Conservation (phyloP, 1,140 invertebrate species). For the Neocloeon triangulifer region DNA sequence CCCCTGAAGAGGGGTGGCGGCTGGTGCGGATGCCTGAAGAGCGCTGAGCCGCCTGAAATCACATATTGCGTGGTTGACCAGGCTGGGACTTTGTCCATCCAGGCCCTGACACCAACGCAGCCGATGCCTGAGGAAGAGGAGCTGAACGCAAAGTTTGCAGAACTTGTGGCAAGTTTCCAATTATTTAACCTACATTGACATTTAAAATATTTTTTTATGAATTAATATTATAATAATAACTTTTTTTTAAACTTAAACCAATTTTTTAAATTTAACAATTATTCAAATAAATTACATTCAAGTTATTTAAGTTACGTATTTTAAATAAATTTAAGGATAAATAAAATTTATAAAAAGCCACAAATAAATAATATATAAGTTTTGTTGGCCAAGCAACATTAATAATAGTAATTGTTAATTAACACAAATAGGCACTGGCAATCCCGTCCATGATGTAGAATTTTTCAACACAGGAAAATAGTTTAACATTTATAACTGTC, state of each 20-base stretch:
- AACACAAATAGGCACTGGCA: no score
- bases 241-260: neutral
- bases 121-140: constrained; percentile 85
- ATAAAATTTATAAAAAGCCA: no score
- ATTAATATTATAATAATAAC: neutral
- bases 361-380: no score
- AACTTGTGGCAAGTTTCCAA: constrained; percentile 52
- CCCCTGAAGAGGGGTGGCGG: no score
- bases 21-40: constrained; percentile 38
- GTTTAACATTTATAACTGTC: no score
- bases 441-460: no score
- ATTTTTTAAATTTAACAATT: constrained; percentile 1
- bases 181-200: neutral
- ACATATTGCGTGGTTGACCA: constrained; percentile 74
- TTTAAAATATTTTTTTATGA: neutral
- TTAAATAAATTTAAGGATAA: no score
- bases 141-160: constrained; percentile 78
- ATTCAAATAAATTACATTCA: no score
- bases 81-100: constrained; percentile 58
- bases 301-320: no score
- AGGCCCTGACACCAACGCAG: constrained; percentile 63
- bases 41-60: constrained; percentile 78
- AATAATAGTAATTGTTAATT: no score
- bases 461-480: no score
- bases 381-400: no score